Conservation (phyloP, 2,888 invertebrate species). For the Petrolisthes manimaculis region DNA sequence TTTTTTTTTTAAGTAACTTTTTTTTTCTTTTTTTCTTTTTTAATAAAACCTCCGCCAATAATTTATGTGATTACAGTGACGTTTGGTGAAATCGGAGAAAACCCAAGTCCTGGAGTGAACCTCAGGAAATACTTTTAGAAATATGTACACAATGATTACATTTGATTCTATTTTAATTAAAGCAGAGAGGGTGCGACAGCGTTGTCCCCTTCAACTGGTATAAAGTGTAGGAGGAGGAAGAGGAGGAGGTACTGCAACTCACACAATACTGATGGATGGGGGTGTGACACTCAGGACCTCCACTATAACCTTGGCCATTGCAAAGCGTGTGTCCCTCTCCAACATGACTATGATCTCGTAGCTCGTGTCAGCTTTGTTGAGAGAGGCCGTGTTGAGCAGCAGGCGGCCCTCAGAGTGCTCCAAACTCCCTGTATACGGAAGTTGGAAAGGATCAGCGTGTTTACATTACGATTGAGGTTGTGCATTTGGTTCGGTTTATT, state of each 20-base stretch:
- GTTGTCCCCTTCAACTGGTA: no score
- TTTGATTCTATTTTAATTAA: no score
- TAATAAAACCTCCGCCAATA: no score
- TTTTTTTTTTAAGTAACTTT: no score
- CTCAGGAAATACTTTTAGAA: no score
- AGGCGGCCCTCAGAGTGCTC: background rate
- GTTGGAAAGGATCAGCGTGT: background rate
- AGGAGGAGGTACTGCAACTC: constrained; percentile 11
- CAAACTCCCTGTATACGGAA: constrained; percentile 2
- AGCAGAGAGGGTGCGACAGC: no score
- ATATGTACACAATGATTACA: no score
- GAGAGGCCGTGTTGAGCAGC: constrained; percentile 26
- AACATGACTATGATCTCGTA: constrained; percentile 46
- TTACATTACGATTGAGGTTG: background rate
- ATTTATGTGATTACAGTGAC: no score
- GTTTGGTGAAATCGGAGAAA: no score
- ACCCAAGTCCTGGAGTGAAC: no score
- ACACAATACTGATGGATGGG: constrained; percentile 43
- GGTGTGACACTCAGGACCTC: constrained; percentile 28
- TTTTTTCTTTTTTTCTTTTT: no score
- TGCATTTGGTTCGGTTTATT: no score
- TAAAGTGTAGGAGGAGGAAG: background rate
- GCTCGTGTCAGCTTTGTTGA: constrained; percentile 22
- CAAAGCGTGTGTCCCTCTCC: constrained; percentile 39
- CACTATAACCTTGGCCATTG: constrained; percentile 29